phyloP scores from a whole-genome alignment of 2,797 vertebrate genomes.

The Notamacropus eugenii region DNA sequence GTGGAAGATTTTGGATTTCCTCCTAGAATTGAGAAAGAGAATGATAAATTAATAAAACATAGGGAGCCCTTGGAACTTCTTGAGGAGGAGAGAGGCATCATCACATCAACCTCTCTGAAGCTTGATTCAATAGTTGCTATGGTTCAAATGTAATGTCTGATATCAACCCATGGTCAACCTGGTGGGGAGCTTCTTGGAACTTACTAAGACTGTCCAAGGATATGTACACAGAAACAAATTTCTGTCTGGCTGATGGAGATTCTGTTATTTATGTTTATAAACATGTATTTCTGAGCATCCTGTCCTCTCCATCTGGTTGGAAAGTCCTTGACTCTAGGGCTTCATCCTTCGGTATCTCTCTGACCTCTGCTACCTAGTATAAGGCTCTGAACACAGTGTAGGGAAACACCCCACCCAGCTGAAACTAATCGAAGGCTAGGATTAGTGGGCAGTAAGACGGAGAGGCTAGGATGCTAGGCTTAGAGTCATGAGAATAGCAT shows the following conservation, averaged over 20 bases:
- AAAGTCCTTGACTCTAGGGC: background rate
- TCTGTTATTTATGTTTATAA: background rate
- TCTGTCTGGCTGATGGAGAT: background rate
- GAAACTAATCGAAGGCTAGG: background rate
- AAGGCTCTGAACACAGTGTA: no score
- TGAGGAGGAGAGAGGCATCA: background rate
- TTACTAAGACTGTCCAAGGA: background rate
- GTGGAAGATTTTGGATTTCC: background rate
- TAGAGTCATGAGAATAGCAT: background rate
- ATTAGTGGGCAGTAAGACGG: background rate
- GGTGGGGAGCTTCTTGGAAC: background rate
- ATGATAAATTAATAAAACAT: background rate
- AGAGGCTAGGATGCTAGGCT: background rate
- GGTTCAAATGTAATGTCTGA: background rate
- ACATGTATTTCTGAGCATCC: background rate
- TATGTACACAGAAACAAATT: background rate
- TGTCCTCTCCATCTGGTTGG: background rate
- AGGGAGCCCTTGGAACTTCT: background rate
- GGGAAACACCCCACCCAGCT: background rate
- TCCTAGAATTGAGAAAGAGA: background rate
- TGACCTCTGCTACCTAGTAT: fast-evolving
- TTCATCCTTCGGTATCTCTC: background rate
- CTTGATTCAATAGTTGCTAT: background rate
- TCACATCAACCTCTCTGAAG: background rate
- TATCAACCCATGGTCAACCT: background rate